These are phyloP conservation scores for Columba janthina DNA, from an alignment of 2,113 vertebrate species.

Conservation along the genomic window DNA sequence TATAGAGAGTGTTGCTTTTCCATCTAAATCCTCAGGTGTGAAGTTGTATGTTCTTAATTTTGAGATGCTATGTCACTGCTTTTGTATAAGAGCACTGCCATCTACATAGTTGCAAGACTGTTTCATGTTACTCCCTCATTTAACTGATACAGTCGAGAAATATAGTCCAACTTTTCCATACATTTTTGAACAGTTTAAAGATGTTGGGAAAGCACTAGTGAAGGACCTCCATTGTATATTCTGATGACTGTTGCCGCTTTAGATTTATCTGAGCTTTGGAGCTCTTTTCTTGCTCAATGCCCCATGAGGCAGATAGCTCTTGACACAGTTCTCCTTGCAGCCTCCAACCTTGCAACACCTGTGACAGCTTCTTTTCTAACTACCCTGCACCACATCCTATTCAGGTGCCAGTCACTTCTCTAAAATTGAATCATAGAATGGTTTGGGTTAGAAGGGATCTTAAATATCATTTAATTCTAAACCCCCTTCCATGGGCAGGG, in stretches of 20 bases:
- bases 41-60: not conserved
- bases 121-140: not conserved
- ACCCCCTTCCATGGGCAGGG: too few species aligned
- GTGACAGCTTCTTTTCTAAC: not conserved
- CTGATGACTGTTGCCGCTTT: not conserved
- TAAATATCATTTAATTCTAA: too few species aligned
- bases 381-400: rapidly evolving
- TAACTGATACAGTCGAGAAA: not conserved
- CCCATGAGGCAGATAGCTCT: not conserved
- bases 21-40: not conserved
- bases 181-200: not conserved
- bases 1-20: not conserved
- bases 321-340: not conserved
- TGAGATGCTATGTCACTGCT: not conserved
- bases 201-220: not conserved
- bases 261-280: not conserved
- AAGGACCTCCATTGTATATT: not conserved
- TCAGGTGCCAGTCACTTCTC: not conserved
- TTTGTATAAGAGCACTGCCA: not conserved
- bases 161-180: not conserved
- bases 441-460: too few species aligned
- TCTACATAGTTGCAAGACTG: not conserved
- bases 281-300: not conserved
- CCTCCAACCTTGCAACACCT: not conserved
- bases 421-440: not conserved